Base-by-base conservation (phyloP, 2,888 invertebrate species). In the Diabrotica balteata region DNA sequence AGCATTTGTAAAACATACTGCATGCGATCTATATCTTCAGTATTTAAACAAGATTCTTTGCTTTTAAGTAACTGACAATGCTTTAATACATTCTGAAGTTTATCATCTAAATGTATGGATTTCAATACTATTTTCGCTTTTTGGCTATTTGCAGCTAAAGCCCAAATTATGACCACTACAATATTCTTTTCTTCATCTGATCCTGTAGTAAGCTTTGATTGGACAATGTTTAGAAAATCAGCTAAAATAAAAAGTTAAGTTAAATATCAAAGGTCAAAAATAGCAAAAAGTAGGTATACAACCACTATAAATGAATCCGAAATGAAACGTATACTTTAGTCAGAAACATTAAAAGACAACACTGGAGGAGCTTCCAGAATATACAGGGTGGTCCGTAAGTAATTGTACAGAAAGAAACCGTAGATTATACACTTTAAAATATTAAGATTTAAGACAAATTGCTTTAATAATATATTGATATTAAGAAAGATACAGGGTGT, bases 141-240 rank as follows among this genome's bases (percentile, higher is more conserved):
- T 74, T 91, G 91, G 77, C 89, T 90, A 78, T 92, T 92, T 7
- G 90, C 89, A 7, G 89, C 87, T 55, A 92, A 77, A 0, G 90
- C 87, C 91, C 91, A 91, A 0, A 90, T 85, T 4, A 90, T 89
- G 11, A 88, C 78, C 77, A 88, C 78, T 1, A 84, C 84, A 17
- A 84, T 79, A 67, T 83, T 83, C 69, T 86, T 86, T 74, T 88
- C 87, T 46, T 82, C 80, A 1, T 80, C 68, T 7, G 80, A 80
- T 42, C 85, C 86, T 61, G 79, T 81, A 58, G 83, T 80, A 47
- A 88, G 79, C 73, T 86, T 85, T 4, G 79, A 80, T 59, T 83
- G 81, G 1, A 88, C 73, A 22, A 87, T 75, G 70, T 85, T 84
- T 51, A 88, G 78, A 72, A 88, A 86, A 51, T 86, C 86, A 73